A percentile compares a stretch with the other conserved stretches of the same genome.
Evolutionary conservation across 2,888 invertebrate species (phyloP).

Genomic region (Perizoma flavofasciatum): DNA sequence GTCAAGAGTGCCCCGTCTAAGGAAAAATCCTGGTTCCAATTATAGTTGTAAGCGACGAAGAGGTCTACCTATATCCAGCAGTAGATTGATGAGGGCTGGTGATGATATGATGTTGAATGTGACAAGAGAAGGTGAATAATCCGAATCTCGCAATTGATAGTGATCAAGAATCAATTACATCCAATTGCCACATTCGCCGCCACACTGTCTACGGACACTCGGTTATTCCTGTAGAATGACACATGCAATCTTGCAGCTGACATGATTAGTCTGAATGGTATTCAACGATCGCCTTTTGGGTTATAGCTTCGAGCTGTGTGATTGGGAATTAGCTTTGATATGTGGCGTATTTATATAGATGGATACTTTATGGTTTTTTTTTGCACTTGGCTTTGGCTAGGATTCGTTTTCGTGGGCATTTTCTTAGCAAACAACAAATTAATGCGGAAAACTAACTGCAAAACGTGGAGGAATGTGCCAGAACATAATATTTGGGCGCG

Average conservation of each 20-base stretch:
- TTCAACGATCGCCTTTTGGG: slow-evolving; percentile 26
- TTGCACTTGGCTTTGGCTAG: not conserved
- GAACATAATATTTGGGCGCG: too few species aligned
- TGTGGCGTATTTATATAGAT: not conserved
- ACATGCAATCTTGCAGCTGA: slow-evolving; percentile 48
- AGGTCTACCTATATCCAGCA: too few species aligned
- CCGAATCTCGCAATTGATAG: not conserved
- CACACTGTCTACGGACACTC: slow-evolving; percentile 12
- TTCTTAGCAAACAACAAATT: too few species aligned
- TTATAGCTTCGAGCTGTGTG: slow-evolving; percentile 1
- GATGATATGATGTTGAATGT: too few species aligned
- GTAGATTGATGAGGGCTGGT: too few species aligned
- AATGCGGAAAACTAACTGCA: too few species aligned
- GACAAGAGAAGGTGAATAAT: too few species aligned
- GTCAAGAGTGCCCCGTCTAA: too few species aligned
- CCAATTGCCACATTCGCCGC: slow-evolving; percentile 2
- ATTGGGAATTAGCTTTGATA: not conserved
- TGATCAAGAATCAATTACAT: slow-evolving; percentile 1
- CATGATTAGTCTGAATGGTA: slow-evolving; percentile 60
- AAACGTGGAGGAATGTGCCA: too few species aligned
- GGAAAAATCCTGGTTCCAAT: too few species aligned
- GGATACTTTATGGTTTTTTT: not conserved
- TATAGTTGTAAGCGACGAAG: too few species aligned
- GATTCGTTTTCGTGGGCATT: too few species aligned
- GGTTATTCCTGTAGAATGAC: slow-evolving; percentile 44